A percentile compares a stretch with the other conserved stretches of the same genome.
These are phyloP conservation scores for Eidolon helvum DNA, from an alignment of 2,113 vertebrate genomes.

Conservation along the genomic window DNA sequence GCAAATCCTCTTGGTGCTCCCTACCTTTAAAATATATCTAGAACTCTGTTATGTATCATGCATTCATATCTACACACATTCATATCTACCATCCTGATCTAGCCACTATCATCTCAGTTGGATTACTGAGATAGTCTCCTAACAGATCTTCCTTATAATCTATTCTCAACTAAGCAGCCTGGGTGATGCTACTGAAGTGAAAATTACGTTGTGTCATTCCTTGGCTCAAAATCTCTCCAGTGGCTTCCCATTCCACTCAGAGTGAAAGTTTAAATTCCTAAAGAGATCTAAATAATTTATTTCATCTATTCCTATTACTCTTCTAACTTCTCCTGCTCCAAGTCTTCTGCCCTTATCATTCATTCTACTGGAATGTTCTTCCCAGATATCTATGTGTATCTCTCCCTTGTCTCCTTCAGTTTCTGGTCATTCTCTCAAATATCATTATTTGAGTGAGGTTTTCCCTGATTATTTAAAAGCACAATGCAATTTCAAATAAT, in stretches of 20 bases:
- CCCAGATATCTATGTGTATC: not conserved
- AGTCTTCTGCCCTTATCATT: not conserved
- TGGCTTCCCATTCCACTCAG: not conserved
- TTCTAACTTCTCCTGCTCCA: not conserved
- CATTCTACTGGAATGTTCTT: not conserved
- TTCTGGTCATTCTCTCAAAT: constrained; percentile 9
- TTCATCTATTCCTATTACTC: not conserved
- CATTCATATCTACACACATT: not conserved
- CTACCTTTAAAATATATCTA: not conserved
- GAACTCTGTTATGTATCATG: not conserved
- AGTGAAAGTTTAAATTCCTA: not conserved
- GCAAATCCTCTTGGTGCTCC: not conserved
- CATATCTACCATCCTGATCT: not conserved
- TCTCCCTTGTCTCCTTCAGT: not conserved
- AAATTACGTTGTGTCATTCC: not conserved
- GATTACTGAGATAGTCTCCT: not conserved
- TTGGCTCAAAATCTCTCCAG: not conserved
- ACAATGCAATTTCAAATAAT: not conserved
- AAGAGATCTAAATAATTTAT: not conserved
- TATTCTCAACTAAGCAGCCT: not conserved
- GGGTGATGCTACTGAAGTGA: not conserved
- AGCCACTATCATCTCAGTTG: not conserved
- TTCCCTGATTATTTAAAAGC: not conserved
- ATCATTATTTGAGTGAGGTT: constrained; percentile 3
- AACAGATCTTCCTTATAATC: not conserved